phyloP scores from a whole-genome alignment of 2,888 invertebrate genomes.

The Tanytarsus gracilentus region DNA sequence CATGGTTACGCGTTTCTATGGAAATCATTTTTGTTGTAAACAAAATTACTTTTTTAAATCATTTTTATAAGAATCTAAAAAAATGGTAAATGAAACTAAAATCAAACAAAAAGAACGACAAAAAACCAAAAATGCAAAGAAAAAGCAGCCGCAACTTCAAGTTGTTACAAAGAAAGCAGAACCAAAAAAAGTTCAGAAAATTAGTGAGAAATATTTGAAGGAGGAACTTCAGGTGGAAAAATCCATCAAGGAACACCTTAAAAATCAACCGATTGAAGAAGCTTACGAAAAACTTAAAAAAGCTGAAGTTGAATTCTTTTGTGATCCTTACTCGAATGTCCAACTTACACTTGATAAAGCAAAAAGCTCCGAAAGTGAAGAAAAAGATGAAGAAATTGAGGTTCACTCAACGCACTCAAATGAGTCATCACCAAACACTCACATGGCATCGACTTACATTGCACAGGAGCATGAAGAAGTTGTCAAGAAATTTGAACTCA shows the following conservation, averaged over 20 bases:
- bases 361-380: neutral
- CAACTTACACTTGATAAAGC: neutral
- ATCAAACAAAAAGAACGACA: constrained; percentile 2
- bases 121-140: neutral
- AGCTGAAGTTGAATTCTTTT: constrained; percentile 30
- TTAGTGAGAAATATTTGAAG: constrained; percentile 31
- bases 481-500: constrained; percentile 30
- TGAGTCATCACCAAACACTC: constrained; percentile 30
- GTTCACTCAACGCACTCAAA: constrained; percentile 14
- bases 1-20: neutral
- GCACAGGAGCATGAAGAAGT: constrained; percentile 36
- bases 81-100: neutral
- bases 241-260: constrained; percentile 22
- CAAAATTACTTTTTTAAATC: neutral
- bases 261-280: neutral
- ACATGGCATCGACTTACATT: constrained; percentile 37
- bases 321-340: constrained; percentile 23
- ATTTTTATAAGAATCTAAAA: neutral
- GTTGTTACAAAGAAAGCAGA: neutral
- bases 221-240: constrained; percentile 31
- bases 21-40: neutral
- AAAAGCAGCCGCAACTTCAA: neutral
- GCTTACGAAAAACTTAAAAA: constrained; percentile 16
- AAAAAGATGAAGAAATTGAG: neutral
- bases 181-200: constrained; percentile 12